Base-by-base conservation (phyloP, 2,888 invertebrate species). In the Cataglyphis cursor region DNA sequence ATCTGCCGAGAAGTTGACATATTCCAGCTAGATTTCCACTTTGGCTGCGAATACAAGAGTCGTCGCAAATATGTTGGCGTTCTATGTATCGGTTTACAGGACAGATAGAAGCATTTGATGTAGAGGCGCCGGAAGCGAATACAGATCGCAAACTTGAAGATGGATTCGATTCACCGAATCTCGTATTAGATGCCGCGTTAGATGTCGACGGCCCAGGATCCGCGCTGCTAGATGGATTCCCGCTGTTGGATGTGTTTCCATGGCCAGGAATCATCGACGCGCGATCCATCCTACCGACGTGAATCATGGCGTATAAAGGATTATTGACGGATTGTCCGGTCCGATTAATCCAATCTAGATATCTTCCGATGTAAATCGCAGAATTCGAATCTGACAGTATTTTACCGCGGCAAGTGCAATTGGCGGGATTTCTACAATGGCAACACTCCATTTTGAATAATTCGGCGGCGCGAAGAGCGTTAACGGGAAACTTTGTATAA, bases 41-140 rank as follows among this genome's bases (percentile, higher is more conserved):
- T 51, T 95, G 95, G 89, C 95, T 95, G 73, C 95, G 95, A 9
- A 95, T 94, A 61, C 95, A 95, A 15, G 95, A 95, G 90, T 95
- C 95, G 57, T 95, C 95, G 73, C 95, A 94, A 86, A 95, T 93
- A 92, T 95, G 91, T 94, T 95, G 85, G 85, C 94, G 89, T 54
- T 80, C 96, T 93, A n/a, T 95, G 95, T 90, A 96, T 95, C 44
- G 96, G 93, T 90, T 95, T 94, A 65, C 95, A 94, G 82, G 95
- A 94, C 74, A 95, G 90, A 83, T 95, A 95, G 89, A 95, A 95
- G 73, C 82, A n/a, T 83, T 83, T 3, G 89, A 87, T 8, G 84
- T 86, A n/a, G 90, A 88, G 44, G 85, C 38, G 65, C 82, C 87
- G 3, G 88, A 31, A 0, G 87, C 28, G 28, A 88, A 89, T 35